A percentile compares a stretch with the other conserved stretches of the same genome.
Conservation (phyloP, 1,140 invertebrate species). For the Halictus rubicundus region DNA sequence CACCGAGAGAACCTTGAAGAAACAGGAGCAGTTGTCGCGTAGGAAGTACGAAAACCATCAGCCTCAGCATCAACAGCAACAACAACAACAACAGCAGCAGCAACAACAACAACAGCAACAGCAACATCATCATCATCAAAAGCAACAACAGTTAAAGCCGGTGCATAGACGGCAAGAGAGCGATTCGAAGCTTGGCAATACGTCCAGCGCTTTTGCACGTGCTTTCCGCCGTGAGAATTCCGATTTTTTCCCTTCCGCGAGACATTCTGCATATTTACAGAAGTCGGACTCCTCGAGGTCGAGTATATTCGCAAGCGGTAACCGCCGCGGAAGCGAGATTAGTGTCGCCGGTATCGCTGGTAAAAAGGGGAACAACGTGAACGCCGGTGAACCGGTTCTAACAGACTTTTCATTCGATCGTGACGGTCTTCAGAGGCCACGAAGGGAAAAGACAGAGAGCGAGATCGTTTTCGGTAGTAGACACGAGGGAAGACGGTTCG, state of each 20-base stretch:
- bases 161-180: constrained; percentile 83
- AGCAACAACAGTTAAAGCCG: constrained; percentile 75
- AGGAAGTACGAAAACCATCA: constrained; percentile 64
- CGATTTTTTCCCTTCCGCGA: constrained; percentile 88
- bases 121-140: constrained; percentile 63
- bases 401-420: constrained; percentile 86
- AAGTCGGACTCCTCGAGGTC: constrained; percentile 81
- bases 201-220: constrained; percentile 84
- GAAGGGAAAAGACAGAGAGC: constrained; percentile 92
- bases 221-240: constrained; percentile 91
- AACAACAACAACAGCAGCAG: constrained; percentile 70
- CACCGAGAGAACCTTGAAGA: constrained; percentile 70
- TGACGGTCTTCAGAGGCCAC: constrained; percentile 82
- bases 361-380: constrained; percentile 75
- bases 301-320: constrained; percentile 83
- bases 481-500: constrained; percentile 76
- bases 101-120: constrained; percentile 73
- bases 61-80: constrained; percentile 63
- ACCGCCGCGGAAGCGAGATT: constrained; percentile 83
- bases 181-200: constrained; percentile 84
- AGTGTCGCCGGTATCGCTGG: constrained; percentile 76
- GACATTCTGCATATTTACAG: constrained; percentile 87
- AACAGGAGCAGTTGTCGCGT: constrained; percentile 63
- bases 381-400: constrained; percentile 84
- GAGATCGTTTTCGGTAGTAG: constrained; percentile 88